Evolutionary conservation across 2,797 vertebrate species (phyloP).

Genomic region (Taenioides sp.): DNA sequence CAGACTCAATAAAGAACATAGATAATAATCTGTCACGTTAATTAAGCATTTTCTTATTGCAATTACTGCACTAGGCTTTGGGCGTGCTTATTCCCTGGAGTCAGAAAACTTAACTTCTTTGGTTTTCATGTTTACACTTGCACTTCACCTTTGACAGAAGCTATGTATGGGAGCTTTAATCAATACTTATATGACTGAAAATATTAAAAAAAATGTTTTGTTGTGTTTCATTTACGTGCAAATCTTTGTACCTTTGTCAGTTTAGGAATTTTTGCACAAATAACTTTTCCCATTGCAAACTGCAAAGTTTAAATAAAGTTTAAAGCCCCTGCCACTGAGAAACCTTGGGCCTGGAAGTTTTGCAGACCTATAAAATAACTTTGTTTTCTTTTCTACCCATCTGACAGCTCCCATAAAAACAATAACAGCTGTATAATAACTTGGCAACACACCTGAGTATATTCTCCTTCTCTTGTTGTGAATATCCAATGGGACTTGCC

Average conservation of each 20-base stretch:
- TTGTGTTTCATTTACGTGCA: too few species aligned
- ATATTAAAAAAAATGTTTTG: too few species aligned
- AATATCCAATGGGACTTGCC: slow-evolving; percentile 47
- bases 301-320: background rate
- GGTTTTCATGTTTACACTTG: background rate
- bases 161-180: background rate
- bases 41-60: slow-evolving; percentile 5
- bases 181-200: background rate
- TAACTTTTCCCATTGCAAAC: too few species aligned
- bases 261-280: too few species aligned
- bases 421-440: slow-evolving; percentile 32
- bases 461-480: slow-evolving; percentile 27
- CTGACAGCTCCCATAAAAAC: slow-evolving; percentile 20
- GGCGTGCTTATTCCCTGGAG: slow-evolving; percentile 7
- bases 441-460: background rate
- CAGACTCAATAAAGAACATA: background rate
- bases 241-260: too few species aligned
- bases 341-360: background rate
- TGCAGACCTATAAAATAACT: background rate
- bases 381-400: background rate
- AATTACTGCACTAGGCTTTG: background rate
- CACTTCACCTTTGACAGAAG: background rate
- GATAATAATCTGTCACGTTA: slow-evolving; percentile 12
- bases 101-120: background rate
- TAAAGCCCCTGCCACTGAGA: background rate